Base-by-base conservation (phyloP, 2,797 vertebrate species). In the Lutjanus argentimaculatus region DNA sequence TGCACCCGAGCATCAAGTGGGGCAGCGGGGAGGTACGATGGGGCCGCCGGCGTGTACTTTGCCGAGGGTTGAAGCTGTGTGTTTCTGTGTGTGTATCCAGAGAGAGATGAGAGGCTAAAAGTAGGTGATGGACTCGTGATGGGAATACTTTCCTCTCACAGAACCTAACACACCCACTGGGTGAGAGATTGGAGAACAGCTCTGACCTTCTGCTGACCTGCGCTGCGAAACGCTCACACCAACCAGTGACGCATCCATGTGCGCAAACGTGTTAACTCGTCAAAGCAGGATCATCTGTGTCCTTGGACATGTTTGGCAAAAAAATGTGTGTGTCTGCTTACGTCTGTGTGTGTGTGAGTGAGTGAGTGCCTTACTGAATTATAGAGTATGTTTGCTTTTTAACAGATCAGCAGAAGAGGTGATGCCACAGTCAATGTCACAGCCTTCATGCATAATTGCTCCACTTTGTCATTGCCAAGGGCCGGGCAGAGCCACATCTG, bases 361-460 rank as follows among this genome's bases (percentile, higher is more conserved):
- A 80, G 66, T 15, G 77, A 77, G 66, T 67, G 85, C 67, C 73
- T 43, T 9, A 11, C 80, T 89, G 85, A 90, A 93, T 92, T 90
- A 88, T 92, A 85, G 89, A 91, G 86, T 76, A 80, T 90, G 90
- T 93, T 95, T 93, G 84, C 88, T 90, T 93, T 94, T 92, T 88
- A 90, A 92, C 89, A 92, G 91, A 93, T 93, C 92, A 92, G 90
- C 89, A 88, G 70, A 92, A 90, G 89, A 88, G 90, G 90, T 92
- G 90, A 93, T 76, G 88, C 85, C 90, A 90, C 86, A 89, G 89
- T 93, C 93, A 92, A 92, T 94, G 93, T 93, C 94, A 93, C 77
- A 92, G 90, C 93, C 90, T 94, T 94, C 91, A 90, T 94, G 92
- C 88, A 91, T 94, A 95, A 96, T 94, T 94, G 90, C 90, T 90